phyloP scores from a whole-genome alignment of 2,797 vertebrate genomes.

The Syngnathus acus region DNA sequence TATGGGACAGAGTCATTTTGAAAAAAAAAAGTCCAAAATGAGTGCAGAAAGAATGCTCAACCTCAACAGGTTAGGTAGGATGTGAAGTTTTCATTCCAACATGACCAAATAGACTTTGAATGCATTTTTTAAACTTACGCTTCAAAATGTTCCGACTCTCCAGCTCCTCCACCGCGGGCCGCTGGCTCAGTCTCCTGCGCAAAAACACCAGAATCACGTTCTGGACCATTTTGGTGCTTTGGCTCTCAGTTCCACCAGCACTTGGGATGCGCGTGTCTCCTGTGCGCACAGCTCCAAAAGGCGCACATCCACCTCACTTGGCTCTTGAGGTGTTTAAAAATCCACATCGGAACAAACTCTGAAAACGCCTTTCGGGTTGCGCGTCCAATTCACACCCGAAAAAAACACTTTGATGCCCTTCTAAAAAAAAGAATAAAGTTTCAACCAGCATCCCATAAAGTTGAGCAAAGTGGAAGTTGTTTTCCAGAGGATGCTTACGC shows the following conservation, averaged over 20 bases:
- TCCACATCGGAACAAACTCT: constrained; percentile 53
- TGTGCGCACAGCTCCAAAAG: constrained; percentile 30
- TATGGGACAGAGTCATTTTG: too few species aligned
- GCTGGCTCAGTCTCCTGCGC: constrained; percentile 97
- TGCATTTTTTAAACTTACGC: constrained; percentile 74
- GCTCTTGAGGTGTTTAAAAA: constrained; percentile 10
- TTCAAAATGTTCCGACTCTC: constrained; percentile 97
- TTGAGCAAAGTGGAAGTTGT: constrained; percentile 3
- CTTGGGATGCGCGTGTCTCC: constrained; percentile 11
- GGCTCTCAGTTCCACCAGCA: constrained; percentile 16
- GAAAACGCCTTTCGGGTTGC: neutral
- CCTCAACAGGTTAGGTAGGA: too few species aligned
- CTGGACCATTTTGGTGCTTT: constrained; percentile 78
- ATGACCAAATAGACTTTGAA: neutral
- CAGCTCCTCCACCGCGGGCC: constrained; percentile 93
- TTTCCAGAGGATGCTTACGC: constrained; percentile 22
- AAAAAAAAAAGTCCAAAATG: too few species aligned
- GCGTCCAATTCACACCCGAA: neutral
- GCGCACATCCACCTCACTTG: constrained; percentile 39
- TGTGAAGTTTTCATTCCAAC: neutral
- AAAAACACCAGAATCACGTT: constrained; percentile 97
- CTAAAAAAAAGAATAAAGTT: neutral
- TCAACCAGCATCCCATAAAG: neutral
- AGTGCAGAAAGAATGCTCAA: too few species aligned
- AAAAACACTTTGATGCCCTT: neutral